Evolutionary conservation across 2,113 vertebrate species (phyloP).

Genomic region (Eurypyga helias): DNA sequence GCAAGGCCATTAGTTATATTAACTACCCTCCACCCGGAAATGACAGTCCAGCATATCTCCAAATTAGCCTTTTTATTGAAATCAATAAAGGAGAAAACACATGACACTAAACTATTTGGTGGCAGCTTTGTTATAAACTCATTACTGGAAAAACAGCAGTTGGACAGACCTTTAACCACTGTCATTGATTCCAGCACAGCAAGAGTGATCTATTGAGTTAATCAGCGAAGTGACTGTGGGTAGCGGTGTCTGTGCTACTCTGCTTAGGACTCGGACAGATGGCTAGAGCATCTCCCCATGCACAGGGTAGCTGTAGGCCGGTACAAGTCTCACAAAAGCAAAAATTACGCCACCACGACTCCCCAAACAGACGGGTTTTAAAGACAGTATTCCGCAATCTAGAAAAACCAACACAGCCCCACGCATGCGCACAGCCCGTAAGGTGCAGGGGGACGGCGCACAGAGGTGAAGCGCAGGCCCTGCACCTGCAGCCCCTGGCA

Average conservation of each 20-base stretch:
- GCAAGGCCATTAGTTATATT: background rate
- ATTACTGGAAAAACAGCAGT: constrained; percentile 53
- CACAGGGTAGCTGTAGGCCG: background rate
- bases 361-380: background rate
- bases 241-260: background rate
- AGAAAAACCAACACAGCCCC: background rate
- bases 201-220: constrained; percentile 65
- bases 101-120: constrained; percentile 57
- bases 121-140: constrained; percentile 69
- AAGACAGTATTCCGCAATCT: background rate
- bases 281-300: background rate
- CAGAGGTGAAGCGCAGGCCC: fast-evolving
- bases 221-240: background rate
- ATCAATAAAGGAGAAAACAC: constrained; percentile 67
- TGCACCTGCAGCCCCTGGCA: background rate
- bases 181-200: constrained; percentile 37
- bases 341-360: background rate
- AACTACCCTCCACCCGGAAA: constrained; percentile 22
- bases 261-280: background rate
- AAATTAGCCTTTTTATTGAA: constrained; percentile 79
- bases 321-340: background rate
- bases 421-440: background rate
- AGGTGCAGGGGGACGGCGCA: background rate
- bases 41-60: constrained; percentile 66
- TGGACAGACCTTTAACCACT: constrained; percentile 62